Conservation (phyloP, 2,113 vertebrate species). For the Odocoileus hemionus region DNA sequence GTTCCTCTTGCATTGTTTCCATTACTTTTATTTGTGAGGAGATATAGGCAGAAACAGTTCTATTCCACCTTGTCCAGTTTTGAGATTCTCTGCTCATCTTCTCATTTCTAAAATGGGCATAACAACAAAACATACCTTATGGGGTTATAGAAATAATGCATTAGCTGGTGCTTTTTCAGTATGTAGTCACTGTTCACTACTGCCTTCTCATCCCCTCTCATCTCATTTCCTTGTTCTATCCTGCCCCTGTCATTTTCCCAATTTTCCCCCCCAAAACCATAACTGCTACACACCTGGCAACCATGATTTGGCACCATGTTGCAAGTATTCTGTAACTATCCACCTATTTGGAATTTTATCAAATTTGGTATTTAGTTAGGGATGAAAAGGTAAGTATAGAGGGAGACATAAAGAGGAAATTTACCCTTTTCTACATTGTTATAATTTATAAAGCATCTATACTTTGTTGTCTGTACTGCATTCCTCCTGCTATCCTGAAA, state of each 20-base stretch:
- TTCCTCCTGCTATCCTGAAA: not conserved
- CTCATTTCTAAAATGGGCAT: not conserved
- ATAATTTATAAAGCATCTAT: not conserved
- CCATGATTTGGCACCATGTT: too few relatives aligned
- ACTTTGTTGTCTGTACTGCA: not conserved
- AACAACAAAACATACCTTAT: accelerated
- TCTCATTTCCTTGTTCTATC: accelerated
- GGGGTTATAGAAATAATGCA: not conserved
- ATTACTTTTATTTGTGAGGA: not conserved
- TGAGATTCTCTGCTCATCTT: not conserved
- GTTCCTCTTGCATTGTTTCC: too few relatives aligned
- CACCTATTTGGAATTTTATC: too few relatives aligned
- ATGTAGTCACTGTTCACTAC: not conserved
- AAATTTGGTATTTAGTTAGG: not conserved
- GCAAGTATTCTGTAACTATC: not conserved
- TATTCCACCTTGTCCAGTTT: not conserved
- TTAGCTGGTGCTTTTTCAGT: not conserved
- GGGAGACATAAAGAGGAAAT: not conserved
- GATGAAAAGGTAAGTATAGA: not conserved
- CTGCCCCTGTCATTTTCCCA: not conserved
- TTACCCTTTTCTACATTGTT: not conserved
- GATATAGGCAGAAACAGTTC: not conserved
- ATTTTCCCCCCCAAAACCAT: accelerated
- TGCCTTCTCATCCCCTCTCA: not conserved
- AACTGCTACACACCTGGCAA: accelerated